phyloP scores from a whole-genome alignment of 2,797 vertebrate species.

The Mormyrus proboscirostris region DNA sequence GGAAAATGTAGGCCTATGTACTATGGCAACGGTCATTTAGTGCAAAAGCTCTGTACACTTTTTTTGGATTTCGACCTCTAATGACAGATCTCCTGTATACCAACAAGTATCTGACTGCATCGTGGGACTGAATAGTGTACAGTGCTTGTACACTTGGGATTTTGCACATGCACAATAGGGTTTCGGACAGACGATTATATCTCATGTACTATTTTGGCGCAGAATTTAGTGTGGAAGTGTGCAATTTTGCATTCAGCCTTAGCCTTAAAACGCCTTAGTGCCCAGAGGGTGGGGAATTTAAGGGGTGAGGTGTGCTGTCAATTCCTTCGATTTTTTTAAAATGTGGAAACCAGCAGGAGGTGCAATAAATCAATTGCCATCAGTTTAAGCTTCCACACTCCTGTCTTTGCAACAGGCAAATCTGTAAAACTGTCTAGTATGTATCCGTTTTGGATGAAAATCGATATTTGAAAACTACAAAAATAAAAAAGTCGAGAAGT shows the following conservation, averaged over 20 bases:
- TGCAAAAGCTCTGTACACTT: not conserved
- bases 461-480: not conserved
- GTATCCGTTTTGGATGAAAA: not conserved
- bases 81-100: not conserved
- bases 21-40: not conserved
- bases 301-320: not conserved
- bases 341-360: not conserved
- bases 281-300: not conserved
- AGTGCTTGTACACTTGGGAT: not conserved
- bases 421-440: not conserved
- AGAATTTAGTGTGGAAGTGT: not conserved
- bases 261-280: not conserved
- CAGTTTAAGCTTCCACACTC: not conserved
- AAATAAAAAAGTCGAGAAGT: not conserved
- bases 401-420: not conserved
- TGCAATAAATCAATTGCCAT: not conserved
- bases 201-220: not conserved
- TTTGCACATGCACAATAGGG: not conserved
- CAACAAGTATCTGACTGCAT: not conserved
- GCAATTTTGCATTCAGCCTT: not conserved
- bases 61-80: not conserved
- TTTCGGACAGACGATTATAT: not conserved
- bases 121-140: not conserved
- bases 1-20: not conserved
- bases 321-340: not conserved